Evolutionary conservation across 2,797 vertebrate genomes (phyloP).

Genomic region (Microtus agrestis): DNA sequence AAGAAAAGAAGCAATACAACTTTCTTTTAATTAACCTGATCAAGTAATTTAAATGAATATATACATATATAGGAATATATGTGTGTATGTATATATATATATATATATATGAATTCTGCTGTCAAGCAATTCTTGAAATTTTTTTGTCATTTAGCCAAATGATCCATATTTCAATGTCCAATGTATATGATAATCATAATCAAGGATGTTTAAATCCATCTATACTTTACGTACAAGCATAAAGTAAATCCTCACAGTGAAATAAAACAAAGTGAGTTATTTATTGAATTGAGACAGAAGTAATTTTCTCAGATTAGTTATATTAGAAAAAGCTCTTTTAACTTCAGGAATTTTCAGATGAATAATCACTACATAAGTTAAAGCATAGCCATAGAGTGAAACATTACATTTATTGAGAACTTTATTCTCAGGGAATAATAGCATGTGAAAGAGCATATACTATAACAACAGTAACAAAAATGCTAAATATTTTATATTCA

Average conservation of each 20-base stretch:
- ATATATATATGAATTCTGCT: background rate
- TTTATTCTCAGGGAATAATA: background rate
- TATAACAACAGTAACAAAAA: background rate
- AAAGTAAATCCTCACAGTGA: background rate
- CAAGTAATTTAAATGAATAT: background rate
- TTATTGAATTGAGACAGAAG: conserved; percentile 14
- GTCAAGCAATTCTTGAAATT: background rate
- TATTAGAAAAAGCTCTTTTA: background rate
- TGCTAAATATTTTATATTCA: background rate
- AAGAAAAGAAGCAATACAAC: background rate
- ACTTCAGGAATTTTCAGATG: background rate
- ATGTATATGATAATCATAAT: conserved; percentile 23
- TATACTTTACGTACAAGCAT: background rate
- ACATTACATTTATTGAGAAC: background rate
- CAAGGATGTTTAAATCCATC: background rate
- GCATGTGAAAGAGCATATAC: background rate
- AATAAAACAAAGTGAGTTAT: conserved; percentile 39
- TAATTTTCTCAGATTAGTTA: background rate
- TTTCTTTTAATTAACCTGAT: background rate
- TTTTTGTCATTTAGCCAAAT: background rate
- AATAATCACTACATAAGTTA: conserved; percentile 32
- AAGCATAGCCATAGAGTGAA: background rate
- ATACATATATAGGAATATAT: no score
- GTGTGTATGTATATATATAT: background rate
- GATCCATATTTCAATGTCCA: background rate